phyloP scores from a whole-genome alignment of 2,113 vertebrate genomes.

The Vombatus ursinus region DNA sequence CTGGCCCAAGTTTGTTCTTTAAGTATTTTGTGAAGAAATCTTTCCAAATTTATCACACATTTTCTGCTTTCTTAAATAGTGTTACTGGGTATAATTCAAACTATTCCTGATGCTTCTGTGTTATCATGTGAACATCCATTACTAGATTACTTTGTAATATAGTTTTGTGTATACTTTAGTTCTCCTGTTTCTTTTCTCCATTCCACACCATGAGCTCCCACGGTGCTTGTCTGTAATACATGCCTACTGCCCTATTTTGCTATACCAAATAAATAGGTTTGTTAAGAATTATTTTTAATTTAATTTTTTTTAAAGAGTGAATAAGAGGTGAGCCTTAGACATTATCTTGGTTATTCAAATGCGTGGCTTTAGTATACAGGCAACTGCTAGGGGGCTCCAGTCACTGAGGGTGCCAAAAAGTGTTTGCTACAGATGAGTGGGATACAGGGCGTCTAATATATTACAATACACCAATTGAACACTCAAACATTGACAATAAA shows the following conservation, averaged over 20 bases:
- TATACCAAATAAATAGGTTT: neutral
- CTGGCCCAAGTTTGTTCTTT: neutral
- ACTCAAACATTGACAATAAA: neutral
- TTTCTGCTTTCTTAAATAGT: neutral
- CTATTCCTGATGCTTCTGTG: neutral
- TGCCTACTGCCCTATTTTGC: neutral
- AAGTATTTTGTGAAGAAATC: neutral
- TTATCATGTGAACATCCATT: neutral
- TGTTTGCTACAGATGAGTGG: neutral
- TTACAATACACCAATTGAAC: neutral
- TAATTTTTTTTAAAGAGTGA: neutral
- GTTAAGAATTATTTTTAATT: neutral
- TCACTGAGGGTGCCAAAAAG: neutral
- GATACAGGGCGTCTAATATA: neutral
- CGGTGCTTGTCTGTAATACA: neutral
- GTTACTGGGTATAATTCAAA: neutral
- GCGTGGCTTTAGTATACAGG: neutral
- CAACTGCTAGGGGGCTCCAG: neutral
- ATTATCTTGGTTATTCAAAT: neutral
- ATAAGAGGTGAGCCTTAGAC: neutral
- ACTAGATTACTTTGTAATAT: neutral
- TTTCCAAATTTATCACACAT: neutral
- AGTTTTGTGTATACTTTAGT: neutral
- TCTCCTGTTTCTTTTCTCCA: neutral
- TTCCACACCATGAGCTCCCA: neutral